Evolutionary conservation across 53 echinoderm and acorn worm species (phyloP).

Genomic region (Zoroaster sp.): DNA sequence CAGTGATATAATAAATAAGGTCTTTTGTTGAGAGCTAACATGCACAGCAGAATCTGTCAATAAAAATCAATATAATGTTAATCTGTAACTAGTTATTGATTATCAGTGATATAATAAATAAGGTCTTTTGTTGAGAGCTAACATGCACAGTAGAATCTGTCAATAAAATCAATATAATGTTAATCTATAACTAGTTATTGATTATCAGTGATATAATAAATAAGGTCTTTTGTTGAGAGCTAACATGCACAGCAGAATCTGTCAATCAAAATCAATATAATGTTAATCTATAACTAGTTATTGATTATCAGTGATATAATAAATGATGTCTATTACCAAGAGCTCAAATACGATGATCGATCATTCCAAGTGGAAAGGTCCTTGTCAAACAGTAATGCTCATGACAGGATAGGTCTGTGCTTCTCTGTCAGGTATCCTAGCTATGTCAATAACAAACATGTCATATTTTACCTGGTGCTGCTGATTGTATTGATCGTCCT

Average conservation of each 20-base stretch:
- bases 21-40: neutral
- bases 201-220: neutral
- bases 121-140: neutral
- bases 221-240: neutral
- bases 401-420: too few species aligned
- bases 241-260: neutral
- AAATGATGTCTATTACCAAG: neutral
- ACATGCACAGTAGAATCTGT: neutral
- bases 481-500: conserved; percentile 52
- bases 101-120: neutral
- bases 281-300: too few species aligned
- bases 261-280: too few species aligned
- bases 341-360: too few species aligned
- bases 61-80: too few species aligned
- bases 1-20: conserved; percentile 42
- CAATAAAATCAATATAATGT: too few species aligned
- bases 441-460: too few species aligned
- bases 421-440: too few species aligned
- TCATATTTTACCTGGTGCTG: conserved; percentile 31
- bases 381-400: too few species aligned
- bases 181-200: too few species aligned
- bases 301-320: neutral
- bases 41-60: neutral
- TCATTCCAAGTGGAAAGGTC: too few species aligned
- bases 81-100: neutral